Percentiles rank a stretch among this genome's conserved stretches.
Conservation (phyloP, 2,888 invertebrate genomes). For the Tribolium freemani region DNA sequence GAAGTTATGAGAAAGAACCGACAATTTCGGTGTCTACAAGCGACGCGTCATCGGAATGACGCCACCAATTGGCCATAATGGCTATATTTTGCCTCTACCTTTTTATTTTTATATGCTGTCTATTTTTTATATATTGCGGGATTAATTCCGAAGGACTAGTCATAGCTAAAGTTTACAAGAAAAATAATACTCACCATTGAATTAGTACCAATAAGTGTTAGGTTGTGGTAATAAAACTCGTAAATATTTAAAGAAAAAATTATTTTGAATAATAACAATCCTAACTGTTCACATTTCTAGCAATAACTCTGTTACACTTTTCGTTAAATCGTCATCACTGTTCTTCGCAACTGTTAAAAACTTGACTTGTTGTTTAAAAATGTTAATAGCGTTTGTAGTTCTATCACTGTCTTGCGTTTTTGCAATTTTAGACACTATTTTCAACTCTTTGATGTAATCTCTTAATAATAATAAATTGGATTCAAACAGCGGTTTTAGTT, state of each 20-base stretch:
- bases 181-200: constrained; percentile 44
- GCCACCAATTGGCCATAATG: constrained; percentile 72
- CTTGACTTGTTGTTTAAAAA: constrained; percentile 28
- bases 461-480: constrained; percentile 46
- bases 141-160: constrained; percentile 71
- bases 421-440: not conserved
- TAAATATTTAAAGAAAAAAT: not conserved
- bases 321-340: not conserved
- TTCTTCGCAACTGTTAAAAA: constrained; percentile 17
- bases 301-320: not conserved
- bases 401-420: constrained; percentile 6
- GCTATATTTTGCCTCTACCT: constrained; percentile 72
- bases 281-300: not conserved
- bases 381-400: constrained; percentile 8
- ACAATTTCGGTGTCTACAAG: constrained; percentile 56
- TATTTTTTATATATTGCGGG: constrained; percentile 73
- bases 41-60: constrained; percentile 69
- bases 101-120: constrained; percentile 71
- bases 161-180: constrained; percentile 65
- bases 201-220: not conserved
- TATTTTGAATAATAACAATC: not conserved
- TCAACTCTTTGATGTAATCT: constrained; percentile 13
- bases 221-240: not conserved
- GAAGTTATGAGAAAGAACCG: constrained; percentile 53
- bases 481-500: constrained; percentile 53